These are phyloP conservation scores for Heliconius sara DNA, from an alignment of 2,888 invertebrate genomes.

Conservation along the genomic window DNA sequence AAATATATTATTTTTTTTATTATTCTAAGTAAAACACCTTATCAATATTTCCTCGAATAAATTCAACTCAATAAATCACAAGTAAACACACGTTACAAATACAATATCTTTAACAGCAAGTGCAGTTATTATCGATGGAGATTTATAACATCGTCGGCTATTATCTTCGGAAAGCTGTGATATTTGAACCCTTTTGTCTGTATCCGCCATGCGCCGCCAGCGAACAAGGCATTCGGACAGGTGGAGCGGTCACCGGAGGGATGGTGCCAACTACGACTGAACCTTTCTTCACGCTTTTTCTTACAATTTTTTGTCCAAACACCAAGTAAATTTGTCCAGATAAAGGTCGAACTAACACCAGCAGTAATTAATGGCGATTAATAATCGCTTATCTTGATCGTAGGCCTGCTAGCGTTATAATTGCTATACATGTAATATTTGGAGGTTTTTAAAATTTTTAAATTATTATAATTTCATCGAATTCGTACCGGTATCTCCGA, in stretches of 20 bases:
- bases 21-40: not conserved
- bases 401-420: slow-evolving; percentile 70
- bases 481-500: slow-evolving; percentile 35
- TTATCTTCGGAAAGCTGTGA: slow-evolving; percentile 80
- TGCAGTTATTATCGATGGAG: slow-evolving; percentile 78
- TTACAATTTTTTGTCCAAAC: slow-evolving; percentile 67
- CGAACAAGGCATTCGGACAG: slow-evolving; percentile 72
- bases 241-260: slow-evolving; percentile 68
- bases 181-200: slow-evolving; percentile 81
- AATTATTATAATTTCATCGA: slow-evolving; percentile 40
- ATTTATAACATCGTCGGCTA: slow-evolving; percentile 75
- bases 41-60: not conserved
- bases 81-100: slow-evolving; percentile 59
- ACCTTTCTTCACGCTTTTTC: slow-evolving; percentile 81
- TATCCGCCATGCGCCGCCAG: slow-evolving; percentile 78
- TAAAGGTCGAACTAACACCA: slow-evolving; percentile 83
- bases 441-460: slow-evolving; percentile 40
- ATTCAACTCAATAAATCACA: slow-evolving; percentile 66
- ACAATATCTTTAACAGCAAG: slow-evolving; percentile 74
- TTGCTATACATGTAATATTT: slow-evolving; percentile 58
- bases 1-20: not conserved
- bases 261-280: slow-evolving; percentile 64
- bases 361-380: slow-evolving; percentile 84
- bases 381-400: slow-evolving; percentile 83
- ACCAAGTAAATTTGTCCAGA: slow-evolving; percentile 79